These are phyloP conservation scores for Rhincodon typus DNA, from an alignment of 2,797 vertebrate species.

Conservation along the genomic window DNA sequence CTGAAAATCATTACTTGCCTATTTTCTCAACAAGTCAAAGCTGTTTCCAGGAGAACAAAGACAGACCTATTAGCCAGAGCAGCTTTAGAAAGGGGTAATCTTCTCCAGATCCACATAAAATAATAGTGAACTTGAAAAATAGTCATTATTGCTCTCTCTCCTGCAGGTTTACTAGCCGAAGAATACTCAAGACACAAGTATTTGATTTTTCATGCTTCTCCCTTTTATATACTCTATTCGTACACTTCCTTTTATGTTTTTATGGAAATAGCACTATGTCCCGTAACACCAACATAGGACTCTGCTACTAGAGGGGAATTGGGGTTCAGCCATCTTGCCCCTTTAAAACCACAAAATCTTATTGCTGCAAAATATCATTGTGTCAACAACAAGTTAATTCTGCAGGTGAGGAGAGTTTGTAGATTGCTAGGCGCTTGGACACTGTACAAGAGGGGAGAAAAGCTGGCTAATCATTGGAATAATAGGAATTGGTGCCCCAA, in stretches of 20 bases:
- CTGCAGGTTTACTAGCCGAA: background rate
- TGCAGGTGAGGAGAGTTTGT: background rate
- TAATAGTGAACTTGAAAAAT: background rate
- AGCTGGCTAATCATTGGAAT: background rate
- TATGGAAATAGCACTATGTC: background rate
- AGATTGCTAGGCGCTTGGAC: background rate
- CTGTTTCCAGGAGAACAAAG: background rate
- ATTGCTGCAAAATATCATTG: background rate
- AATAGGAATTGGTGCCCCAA: background rate
- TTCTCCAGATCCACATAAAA: background rate
- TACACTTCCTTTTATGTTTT: background rate
- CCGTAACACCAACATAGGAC: background rate
- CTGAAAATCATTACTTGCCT: background rate
- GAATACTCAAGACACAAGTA: background rate
- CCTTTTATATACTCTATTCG: background rate
- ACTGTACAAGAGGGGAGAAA: background rate
- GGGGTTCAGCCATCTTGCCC: background rate
- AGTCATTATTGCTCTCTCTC: background rate
- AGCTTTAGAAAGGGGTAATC: background rate
- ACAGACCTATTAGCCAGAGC: background rate
- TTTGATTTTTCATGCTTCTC: background rate
- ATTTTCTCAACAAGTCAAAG: background rate
- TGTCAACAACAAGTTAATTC: background rate
- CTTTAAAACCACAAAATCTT: background rate
- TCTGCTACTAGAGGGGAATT: background rate